Evolutionary conservation across 2,797 vertebrate species (phyloP).

Genomic region (Rallus crepitans): DNA sequence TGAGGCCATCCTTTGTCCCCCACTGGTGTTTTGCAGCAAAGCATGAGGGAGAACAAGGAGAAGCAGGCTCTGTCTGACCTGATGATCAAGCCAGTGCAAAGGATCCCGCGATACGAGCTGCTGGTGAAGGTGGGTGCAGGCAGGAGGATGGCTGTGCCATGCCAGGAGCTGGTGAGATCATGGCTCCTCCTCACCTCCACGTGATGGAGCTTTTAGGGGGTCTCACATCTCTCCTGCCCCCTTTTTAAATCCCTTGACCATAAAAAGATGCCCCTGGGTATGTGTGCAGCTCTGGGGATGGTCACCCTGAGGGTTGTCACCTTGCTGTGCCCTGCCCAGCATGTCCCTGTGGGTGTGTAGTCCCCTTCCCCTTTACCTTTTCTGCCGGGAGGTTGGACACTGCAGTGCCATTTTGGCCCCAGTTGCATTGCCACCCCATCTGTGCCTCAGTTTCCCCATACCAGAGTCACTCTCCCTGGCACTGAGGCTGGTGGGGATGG

Average conservation of each 20-base stretch:
- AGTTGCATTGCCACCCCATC: rapidly evolving
- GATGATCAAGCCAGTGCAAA: constrained; percentile 98
- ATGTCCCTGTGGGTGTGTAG: rapidly evolving
- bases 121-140: constrained; percentile 89
- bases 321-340: rapidly evolving
- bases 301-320: background rate
- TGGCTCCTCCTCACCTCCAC: rapidly evolving
- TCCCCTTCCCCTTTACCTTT: background rate
- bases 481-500: background rate
- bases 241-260: background rate
- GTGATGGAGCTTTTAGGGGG: background rate
- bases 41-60: constrained; percentile 98
- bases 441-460: background rate
- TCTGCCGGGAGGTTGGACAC: background rate
- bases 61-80: constrained; percentile 96
- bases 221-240: rapidly evolving
- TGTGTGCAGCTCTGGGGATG: rapidly evolving
- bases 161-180: rapidly evolving
- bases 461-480: background rate
- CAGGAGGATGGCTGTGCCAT: background rate
- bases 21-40: constrained; percentile 84
- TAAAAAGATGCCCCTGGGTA: background rate
- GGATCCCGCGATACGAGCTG: constrained; percentile 96
- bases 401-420: background rate
- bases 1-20: background rate